A percentile compares a stretch with the other conserved stretches of the same genome.
phyloP scores from a whole-genome alignment of 2,888 invertebrate species.

The Torymus texanus region DNA sequence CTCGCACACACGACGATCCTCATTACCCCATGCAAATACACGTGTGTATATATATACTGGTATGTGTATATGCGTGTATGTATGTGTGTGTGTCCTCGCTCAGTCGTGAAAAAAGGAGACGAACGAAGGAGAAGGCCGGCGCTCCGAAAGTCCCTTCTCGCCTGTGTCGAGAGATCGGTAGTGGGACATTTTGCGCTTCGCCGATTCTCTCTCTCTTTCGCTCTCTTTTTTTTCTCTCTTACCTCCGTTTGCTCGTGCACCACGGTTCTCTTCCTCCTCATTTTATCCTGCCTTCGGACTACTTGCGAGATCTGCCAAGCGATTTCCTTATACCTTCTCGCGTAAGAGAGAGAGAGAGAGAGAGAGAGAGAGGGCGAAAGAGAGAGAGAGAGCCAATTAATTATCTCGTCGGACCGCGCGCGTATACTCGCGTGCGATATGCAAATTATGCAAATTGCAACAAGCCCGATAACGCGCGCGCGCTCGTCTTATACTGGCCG shows the following conservation, averaged over 20 bases:
- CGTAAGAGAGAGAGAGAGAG: neutral
- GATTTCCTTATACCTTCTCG: neutral
- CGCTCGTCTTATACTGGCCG: neutral
- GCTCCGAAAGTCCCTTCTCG: constrained; percentile 37
- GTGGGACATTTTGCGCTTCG: constrained; percentile 45
- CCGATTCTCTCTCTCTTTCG: constrained; percentile 14
- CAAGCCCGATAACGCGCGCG: constrained; percentile 40
- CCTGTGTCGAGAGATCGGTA: neutral
- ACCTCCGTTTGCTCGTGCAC: neutral
- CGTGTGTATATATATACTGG: constrained; percentile 52
- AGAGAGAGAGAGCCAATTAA: constrained; percentile 29
- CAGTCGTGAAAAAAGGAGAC: neutral
- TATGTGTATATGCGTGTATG: too few relatives aligned
- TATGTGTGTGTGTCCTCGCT: constrained; percentile 3
- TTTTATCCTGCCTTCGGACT: too few relatives aligned
- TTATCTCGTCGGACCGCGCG: constrained; percentile 35
- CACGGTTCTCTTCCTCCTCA: too few relatives aligned
- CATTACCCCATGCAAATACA: constrained; percentile 66
- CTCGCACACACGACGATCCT: constrained; percentile 53
- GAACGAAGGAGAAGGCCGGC: neutral
- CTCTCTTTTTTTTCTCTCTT: neutral
- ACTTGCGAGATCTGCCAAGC: too few relatives aligned
- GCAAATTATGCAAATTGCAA: constrained; percentile 46
- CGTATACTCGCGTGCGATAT: constrained; percentile 23
- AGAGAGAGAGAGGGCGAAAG: neutral